phyloP scores from a whole-genome alignment of 2,888 invertebrate species.

The Cremastobaeus sp. region DNA sequence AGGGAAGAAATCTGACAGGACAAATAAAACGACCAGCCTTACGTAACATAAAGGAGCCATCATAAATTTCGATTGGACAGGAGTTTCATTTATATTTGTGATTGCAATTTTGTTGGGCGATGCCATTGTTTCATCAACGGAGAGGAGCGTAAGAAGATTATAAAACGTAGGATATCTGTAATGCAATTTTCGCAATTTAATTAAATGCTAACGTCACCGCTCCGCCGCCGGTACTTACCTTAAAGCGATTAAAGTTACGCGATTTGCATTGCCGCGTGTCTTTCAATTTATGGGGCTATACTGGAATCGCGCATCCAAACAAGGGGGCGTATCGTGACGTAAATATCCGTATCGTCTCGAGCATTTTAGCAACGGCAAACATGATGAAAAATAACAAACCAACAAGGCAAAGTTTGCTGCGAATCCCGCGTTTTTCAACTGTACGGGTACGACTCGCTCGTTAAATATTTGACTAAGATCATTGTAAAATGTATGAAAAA shows the following conservation, averaged over 20 bases:
- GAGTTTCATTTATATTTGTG: constrained; percentile 50
- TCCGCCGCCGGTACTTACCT: constrained; percentile 49
- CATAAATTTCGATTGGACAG: constrained; percentile 48
- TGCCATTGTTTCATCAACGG: constrained; percentile 32
- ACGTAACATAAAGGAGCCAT: constrained; percentile 43
- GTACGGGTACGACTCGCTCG: too few relatives aligned
- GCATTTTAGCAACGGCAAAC: constrained; percentile 15
- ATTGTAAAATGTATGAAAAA: too few relatives aligned
- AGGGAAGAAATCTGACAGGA: neutral
- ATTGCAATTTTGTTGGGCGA: constrained; percentile 31
- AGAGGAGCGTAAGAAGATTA: constrained; percentile 53
- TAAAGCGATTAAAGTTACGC: constrained; percentile 59
- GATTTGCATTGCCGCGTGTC: constrained; percentile 47
- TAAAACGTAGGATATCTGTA: constrained; percentile 57
- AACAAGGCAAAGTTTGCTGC: too few relatives aligned
- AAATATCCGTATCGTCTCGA: constrained; percentile 39
- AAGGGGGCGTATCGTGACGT: constrained; percentile 56
- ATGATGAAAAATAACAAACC: too few relatives aligned
- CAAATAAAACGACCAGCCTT: constrained; percentile 30
- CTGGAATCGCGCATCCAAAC: constrained; percentile 40
- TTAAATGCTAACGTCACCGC: constrained; percentile 60
- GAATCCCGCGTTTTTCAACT: too few relatives aligned
- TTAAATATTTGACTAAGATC: too few relatives aligned
- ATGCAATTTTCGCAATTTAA: constrained; percentile 61
- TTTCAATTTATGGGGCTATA: constrained; percentile 45